These are phyloP conservation scores for Sepioteuthis lessoniana DNA, from an alignment of 2,888 invertebrate species.

Conservation along the genomic window DNA sequence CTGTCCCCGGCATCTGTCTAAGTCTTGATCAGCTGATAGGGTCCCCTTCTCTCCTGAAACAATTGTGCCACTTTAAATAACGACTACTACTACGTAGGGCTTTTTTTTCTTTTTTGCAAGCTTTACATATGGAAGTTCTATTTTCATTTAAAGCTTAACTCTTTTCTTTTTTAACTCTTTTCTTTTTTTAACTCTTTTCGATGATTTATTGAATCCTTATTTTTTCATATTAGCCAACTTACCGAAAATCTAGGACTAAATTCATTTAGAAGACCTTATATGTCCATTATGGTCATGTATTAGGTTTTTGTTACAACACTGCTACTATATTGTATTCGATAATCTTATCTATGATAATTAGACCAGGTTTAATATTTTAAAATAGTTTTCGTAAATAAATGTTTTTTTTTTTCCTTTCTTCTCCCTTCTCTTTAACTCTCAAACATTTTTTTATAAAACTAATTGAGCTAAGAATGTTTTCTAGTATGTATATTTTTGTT, in stretches of 20 bases:
- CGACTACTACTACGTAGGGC: conserved; percentile 33
- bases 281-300: not conserved
- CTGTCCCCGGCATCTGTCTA: not conserved
- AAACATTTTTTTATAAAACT: no score
- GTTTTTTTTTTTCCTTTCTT: no score
- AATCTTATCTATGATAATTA: conserved; percentile 3
- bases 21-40: not conserved
- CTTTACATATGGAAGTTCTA: conserved; percentile 33
- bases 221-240: not conserved
- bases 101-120: not conserved
- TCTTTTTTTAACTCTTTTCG: not conserved
- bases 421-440: no score
- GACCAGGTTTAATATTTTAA: no score
- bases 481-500: no score
- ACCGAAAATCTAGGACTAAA: not conserved
- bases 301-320: conserved; percentile 4
- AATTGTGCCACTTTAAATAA: not conserved
- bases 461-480: no score
- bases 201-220: not conserved
- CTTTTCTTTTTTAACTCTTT: not conserved
- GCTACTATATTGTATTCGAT: not conserved
- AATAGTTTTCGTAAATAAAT: no score
- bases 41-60: not conserved
- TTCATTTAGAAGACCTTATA: not conserved
- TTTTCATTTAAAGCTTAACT: not conserved